Base-by-base conservation (phyloP, 2,888 invertebrate species). In the Norana najaformis region DNA sequence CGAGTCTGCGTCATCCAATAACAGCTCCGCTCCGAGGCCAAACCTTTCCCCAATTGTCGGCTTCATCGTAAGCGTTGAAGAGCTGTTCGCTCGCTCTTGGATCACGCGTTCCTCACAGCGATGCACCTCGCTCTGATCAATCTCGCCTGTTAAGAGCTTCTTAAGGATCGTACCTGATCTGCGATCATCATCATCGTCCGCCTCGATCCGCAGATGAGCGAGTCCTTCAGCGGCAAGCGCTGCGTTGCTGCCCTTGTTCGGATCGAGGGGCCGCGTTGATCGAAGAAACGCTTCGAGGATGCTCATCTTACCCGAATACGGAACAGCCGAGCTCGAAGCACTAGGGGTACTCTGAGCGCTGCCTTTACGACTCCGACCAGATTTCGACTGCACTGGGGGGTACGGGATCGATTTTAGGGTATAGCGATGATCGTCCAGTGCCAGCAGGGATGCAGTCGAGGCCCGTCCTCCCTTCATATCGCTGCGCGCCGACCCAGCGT, bases 161-260 rank as follows among this genome's bases (percentile, higher is more conserved):
- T 92, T 91, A n/a, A 92, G 90, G 30, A 91, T 37, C 38, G 83
- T 82, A 18, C 89, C 89, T 5, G 89, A 83, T 47, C 89, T 89
- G 53, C 88, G n/a, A 69, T 47, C 83, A 23, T 41, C 83, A 0
- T 39, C 82, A 11, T 88, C 90, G 34, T 88, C 91, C 23, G 83
- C n/a, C 30, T 90, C 89, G 34, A 92, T 88, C 37, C 91, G 88
- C 88, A 91, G 88, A 83, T 91, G 88, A 36, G 91, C 90, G 38
- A 92, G 89, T 41, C 91, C 89, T 41, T 92, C 91, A 35, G 90
- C 91, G 11, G 91, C 92, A 30, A 91, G 82, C 13, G 90, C 91
- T 13, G 91, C 90, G 85, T 92, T 92, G 89, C 92, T 92, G 88
- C 92, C 92, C 90, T 92, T 91, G 90, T 92, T 92, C 36, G 92